A percentile compares a stretch with the other conserved stretches of the same genome.
These are phyloP conservation scores for Oncorhynchus nerka DNA, from an alignment of 2,113 vertebrate species.

Conservation along the genomic window DNA sequence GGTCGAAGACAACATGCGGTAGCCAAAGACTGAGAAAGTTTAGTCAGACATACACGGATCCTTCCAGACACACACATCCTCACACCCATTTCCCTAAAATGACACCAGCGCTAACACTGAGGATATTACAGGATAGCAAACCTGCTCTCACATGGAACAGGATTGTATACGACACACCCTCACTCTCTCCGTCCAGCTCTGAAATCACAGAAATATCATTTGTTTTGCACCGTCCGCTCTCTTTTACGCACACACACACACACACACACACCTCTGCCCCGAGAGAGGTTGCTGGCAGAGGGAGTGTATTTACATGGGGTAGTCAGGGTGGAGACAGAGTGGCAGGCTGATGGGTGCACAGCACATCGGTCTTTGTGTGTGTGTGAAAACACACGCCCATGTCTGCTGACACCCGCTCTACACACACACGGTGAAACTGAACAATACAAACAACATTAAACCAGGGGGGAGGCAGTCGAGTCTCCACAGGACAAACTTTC, in stretches of 20 bases:
- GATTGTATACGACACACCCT: not conserved
- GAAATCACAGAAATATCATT: too few relatives aligned
- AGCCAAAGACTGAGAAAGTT: not conserved
- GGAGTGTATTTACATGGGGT: not conserved
- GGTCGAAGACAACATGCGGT: too few relatives aligned
- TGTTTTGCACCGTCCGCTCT: too few relatives aligned
- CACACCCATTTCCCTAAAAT: slow-evolving; percentile 3
- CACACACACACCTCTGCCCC: slow-evolving; percentile 35
- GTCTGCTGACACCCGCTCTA: slow-evolving; percentile 47
- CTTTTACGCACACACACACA: not conserved
- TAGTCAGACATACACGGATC: slow-evolving; percentile 25
- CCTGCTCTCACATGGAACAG: slow-evolving; percentile 13
- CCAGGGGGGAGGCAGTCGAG: slow-evolving; percentile 28
- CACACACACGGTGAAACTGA: slow-evolving; percentile 46
- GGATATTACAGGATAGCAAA: too few relatives aligned
- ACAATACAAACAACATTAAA: slow-evolving; percentile 63
- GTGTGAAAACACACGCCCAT: slow-evolving; percentile 38
- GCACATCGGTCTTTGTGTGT: slow-evolving; percentile 30
- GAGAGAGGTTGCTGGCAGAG: not conserved
- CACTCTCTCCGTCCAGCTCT: too few relatives aligned
- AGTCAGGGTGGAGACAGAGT: slow-evolving; percentile 36
- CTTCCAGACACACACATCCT: slow-evolving; percentile 46
- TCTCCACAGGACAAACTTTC: slow-evolving; percentile 62
- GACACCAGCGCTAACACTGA: too few relatives aligned
- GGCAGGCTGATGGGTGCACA: slow-evolving; percentile 21